phyloP scores from a whole-genome alignment of 2,113 vertebrate species.

The Festucalex cinctus region DNA sequence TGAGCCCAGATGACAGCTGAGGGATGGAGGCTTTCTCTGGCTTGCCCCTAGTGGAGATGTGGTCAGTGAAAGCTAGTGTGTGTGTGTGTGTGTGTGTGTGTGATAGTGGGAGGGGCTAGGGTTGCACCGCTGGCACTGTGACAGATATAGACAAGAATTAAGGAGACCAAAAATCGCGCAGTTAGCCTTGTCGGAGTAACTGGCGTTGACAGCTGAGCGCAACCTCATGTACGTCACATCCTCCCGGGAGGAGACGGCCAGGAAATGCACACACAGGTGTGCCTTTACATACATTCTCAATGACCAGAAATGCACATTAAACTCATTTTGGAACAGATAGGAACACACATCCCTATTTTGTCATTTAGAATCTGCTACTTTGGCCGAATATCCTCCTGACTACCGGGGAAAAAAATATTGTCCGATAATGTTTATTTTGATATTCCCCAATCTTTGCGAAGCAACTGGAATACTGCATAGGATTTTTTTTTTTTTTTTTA shows the following conservation, averaged over 20 bases:
- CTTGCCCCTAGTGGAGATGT: conserved; percentile 43
- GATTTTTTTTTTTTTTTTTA: too few species aligned
- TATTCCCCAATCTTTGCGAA: too few species aligned
- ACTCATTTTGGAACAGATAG: conserved; percentile 29
- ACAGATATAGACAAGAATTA: conserved; percentile 72
- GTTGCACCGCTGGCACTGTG: conserved; percentile 41
- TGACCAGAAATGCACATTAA: conserved; percentile 39
- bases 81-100: conserved; percentile 9
- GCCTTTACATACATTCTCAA: conserved; percentile 13
- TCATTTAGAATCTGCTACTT: neutral
- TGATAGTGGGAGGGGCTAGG: conserved; percentile 35
- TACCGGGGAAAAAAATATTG: too few species aligned
- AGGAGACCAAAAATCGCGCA: conserved; percentile 53
- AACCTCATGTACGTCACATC: conserved; percentile 48
- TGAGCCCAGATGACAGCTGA: conserved; percentile 75
- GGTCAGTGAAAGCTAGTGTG: conserved; percentile 60
- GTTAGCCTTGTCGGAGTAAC: conserved; percentile 61
- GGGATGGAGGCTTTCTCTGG: conserved; percentile 62
- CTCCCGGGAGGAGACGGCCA: conserved; percentile 5
- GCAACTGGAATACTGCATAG: too few species aligned
- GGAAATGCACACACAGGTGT: conserved; percentile 40
- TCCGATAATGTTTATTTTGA: too few species aligned
- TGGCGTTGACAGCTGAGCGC: conserved; percentile 67
- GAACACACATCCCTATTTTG: neutral
- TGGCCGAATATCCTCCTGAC: too few species aligned